These are phyloP conservation scores for Heliothis subflexa DNA, from an alignment of 1,140 invertebrate species.

Conservation along the genomic window DNA sequence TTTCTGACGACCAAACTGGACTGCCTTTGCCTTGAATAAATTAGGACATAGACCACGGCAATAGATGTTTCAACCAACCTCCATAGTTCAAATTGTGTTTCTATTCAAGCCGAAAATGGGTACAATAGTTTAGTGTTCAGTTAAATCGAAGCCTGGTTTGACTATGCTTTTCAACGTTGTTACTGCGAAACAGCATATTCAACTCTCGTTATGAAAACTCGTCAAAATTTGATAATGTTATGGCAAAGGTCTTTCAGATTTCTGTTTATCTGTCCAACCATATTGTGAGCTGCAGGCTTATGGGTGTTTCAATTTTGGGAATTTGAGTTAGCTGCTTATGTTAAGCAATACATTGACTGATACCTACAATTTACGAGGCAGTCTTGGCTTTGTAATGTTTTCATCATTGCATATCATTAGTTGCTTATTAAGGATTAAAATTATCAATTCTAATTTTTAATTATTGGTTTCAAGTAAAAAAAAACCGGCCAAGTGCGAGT, in stretches of 20 bases:
- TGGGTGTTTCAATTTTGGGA: neutral
- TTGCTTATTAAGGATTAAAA: no score
- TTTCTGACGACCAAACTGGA: neutral
- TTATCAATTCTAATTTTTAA: no score
- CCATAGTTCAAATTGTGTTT: slow-evolving; percentile 16
- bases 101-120: neutral
- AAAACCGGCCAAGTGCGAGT: no score
- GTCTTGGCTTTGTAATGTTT: no score
- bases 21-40: slow-evolving; percentile 29
- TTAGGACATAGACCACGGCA: neutral
- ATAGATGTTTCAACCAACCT: slow-evolving; percentile 10
- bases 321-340: neutral
- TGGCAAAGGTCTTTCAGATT: neutral
- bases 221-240: slow-evolving; percentile 26
- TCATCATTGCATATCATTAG: no score
- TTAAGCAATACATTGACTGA: no score
- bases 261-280: neutral
- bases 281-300: neutral
- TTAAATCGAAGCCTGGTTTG: slow-evolving; percentile 4
- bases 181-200: neutral
- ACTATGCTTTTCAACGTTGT: slow-evolving; percentile 9
- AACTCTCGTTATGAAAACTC: slow-evolving; percentile 4
- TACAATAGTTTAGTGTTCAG: slow-evolving; percentile 1
- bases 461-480: no score
- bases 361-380: no score